Base-by-base conservation (phyloP, 1,140 invertebrate species). In the Monochamus saltuarius region DNA sequence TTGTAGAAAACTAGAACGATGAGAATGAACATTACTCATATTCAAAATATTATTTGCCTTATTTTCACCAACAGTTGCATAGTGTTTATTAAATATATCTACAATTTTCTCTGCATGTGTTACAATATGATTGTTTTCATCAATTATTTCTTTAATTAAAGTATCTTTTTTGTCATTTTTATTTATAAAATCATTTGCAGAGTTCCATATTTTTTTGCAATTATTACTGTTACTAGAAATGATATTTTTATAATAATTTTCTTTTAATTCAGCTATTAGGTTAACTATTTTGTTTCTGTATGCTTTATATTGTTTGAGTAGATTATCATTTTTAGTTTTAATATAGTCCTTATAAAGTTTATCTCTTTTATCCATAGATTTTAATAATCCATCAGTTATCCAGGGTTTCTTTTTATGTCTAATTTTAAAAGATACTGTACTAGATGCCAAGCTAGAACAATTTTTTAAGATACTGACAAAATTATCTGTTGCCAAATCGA, bases 211-310 rank as follows among this genome's bases (percentile, higher is more conserved):
- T 45, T 45, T 45, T 45, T 45, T 45, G 42, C 42, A 11, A 14
- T 45, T 45, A 14, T 45, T 45, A 9, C 42, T 45, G 13, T 45
- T 45, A 11, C 16, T 14, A 45, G 16, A 9, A 11, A 45, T 45
- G 9, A 45, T 45, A 45, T 45, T 45, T 14, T 14, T 45, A 14
- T 45, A 45, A 14, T 45, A 45, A 45, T 45, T 45, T 45, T 45
- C 9, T 45, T 45, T 45, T 14, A 45, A 14, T 45, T 45, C 42
- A 11, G 42, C 16, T 45, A 45, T 45, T 14, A 45, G n/a, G 7
- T 38, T 38, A 38, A 38, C 37, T 38, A 38, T 38, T 38, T 38
- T 38, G n/a, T 38, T 38, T 38, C 37, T 38, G n/a, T 38, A n/a
- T 7, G 7, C n/a, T 38, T 38, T 38, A 38, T 38, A 38, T n/a